These are phyloP conservation scores for Bombus confusus DNA, from an alignment of 1,140 invertebrate species.

Conservation along the genomic window DNA sequence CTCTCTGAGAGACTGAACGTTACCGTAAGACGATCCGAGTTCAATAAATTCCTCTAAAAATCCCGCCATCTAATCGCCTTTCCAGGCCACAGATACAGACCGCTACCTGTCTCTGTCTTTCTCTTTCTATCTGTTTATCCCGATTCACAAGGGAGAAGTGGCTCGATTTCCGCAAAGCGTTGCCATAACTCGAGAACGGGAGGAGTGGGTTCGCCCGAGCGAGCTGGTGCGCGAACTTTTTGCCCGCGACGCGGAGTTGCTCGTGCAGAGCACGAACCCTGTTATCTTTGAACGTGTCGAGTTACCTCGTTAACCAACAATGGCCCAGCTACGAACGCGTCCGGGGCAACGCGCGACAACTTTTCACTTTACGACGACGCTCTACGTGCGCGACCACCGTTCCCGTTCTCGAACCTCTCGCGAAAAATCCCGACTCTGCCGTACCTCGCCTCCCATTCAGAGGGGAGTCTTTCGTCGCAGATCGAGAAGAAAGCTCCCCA, in stretches of 20 bases:
- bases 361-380: slow-evolving; percentile 68
- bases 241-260: slow-evolving; percentile 57
- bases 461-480: background rate
- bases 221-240: slow-evolving; percentile 57
- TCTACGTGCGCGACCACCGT: slow-evolving; percentile 55
- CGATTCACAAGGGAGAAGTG: background rate
- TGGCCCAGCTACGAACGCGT: slow-evolving; percentile 54
- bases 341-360: slow-evolving; percentile 46
- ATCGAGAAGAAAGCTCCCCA: background rate
- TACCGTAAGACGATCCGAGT: background rate
- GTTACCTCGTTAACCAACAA: slow-evolving; percentile 76
- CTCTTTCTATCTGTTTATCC: slow-evolving; percentile 1
- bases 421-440: background rate
- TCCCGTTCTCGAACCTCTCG: background rate
- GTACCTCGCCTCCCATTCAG: no score
- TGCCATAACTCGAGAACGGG: slow-evolving; percentile 14
- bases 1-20: background rate
- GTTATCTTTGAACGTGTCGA: slow-evolving; percentile 75
- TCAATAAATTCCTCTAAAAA: slow-evolving; percentile 4
- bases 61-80: background rate
- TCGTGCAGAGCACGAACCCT: slow-evolving; percentile 71
- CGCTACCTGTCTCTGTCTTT: background rate
- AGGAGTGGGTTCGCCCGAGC: background rate
- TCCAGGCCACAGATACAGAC: background rate
- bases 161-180: slow-evolving; percentile 29